These are phyloP conservation scores for Cheilosia grossa DNA, from an alignment of 2,888 invertebrate genomes.

Conservation along the genomic window DNA sequence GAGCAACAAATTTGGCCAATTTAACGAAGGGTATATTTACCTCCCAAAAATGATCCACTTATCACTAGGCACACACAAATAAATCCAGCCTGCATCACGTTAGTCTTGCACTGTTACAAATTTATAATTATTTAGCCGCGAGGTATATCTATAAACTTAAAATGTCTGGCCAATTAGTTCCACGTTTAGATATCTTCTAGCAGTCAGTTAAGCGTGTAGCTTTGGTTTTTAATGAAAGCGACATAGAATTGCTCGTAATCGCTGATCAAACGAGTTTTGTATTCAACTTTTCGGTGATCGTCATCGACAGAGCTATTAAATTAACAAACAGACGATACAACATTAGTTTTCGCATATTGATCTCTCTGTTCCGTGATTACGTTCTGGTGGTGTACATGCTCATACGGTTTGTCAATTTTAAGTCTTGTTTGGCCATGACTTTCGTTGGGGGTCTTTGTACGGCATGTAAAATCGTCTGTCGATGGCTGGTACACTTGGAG, in stretches of 20 bases:
- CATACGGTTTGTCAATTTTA: constrained; percentile 1
- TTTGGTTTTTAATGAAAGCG: constrained; percentile 52
- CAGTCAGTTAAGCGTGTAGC: constrained; percentile 14
- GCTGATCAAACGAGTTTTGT: constrained; percentile 55
- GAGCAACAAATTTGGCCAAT: not conserved
- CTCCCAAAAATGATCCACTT: constrained; percentile 41
- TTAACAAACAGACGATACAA: constrained; percentile 31
- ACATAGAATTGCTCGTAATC: constrained; percentile 31
- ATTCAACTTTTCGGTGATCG: constrained; percentile 44
- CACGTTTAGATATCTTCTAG: constrained; percentile 64
- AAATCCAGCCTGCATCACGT: constrained; percentile 49
- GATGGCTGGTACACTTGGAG: constrained; percentile 40
- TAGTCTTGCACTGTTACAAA: not conserved
- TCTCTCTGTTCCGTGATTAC: constrained; percentile 25
- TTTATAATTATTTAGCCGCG: constrained; percentile 13
- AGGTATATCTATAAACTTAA: constrained; percentile 16
- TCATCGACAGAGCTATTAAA: constrained; percentile 34
- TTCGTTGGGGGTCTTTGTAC: constrained; percentile 29
- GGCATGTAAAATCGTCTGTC: not conserved
- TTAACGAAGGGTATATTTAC: constrained; percentile 30
- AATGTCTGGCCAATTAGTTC: constrained; percentile 53
- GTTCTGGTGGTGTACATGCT: constrained; percentile 16
- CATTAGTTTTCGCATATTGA: constrained; percentile 41
- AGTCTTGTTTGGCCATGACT: constrained; percentile 45
- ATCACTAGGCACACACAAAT: constrained; percentile 17